Evolutionary conservation across 2,888 invertebrate genomes (phyloP), one percentile per base, ranked within the genome.

Genomic region (Watsonalla binaria): DNA sequence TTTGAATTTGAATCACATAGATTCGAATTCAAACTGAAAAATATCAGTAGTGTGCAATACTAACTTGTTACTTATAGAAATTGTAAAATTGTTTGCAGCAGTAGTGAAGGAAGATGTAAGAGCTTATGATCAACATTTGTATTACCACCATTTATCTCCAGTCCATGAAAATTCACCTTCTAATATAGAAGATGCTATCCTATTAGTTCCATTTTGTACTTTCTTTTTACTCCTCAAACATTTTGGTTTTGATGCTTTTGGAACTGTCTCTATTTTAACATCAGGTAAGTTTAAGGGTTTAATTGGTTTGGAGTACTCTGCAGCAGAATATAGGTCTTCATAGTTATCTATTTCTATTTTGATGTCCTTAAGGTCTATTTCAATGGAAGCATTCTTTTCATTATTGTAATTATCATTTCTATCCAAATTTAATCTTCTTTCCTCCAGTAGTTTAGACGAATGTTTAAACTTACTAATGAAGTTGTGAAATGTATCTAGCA

Each of bases 61-160:
- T 24, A 24, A 4, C 24, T 24, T 24, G 24, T 24, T 24, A 24
- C 24, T 54, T 37, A 33, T 1, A 24, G 6, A 37, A 45, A 33
- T 8, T 35, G 51, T 48, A 53, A 54, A 45, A 54, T 51, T 52
- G 53, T 54, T 24, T 1, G 2, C 24, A 4, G 24, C 24, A 24
- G 24, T 49, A 47, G 50, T 35, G 39, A 49, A 52, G 52, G 39
- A 52, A 39, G 59, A 35, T 52, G 52, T 53, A 61, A 53, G 56
- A n/a, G 54, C 59, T 37, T 9, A 37, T 37, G 37, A 37, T 8
- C 9, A 24, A 24, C 24, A 24, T 37, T 6, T 6, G 65, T 68
- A 68, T 80, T 86, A 91, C 90, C 89, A 84, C 90, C 89, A 90
- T 72, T 74, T 73, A 64, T 82, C 79, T 50, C 84, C 89, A 67